phyloP scores from a whole-genome alignment of 2,888 invertebrate genomes.

The Spilosoma lubricipeda region DNA sequence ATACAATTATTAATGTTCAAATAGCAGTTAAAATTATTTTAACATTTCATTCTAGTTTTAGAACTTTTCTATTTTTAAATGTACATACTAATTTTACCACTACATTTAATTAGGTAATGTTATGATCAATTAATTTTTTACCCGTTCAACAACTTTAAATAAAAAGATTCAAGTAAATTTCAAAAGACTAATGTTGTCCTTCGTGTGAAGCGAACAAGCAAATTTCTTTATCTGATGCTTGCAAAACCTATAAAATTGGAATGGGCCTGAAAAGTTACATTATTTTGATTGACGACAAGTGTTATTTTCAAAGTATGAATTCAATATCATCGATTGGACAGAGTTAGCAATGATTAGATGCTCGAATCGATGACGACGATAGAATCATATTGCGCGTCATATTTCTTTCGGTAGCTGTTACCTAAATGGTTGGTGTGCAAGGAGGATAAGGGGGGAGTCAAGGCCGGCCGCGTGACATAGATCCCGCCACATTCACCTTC shows the following conservation, averaged over 20 bases:
- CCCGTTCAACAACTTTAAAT: background rate
- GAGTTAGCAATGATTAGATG: background rate
- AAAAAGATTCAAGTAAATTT: background rate
- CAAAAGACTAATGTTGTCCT: background rate
- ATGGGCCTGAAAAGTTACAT: background rate
- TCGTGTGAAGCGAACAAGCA: background rate
- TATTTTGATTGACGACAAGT: background rate
- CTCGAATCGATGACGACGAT: too few relatives aligned
- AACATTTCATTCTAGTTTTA: too few relatives aligned
- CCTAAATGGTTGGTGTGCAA: constrained; percentile 60
- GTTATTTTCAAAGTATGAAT: too few relatives aligned
- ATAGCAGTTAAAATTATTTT: background rate
- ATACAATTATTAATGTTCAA: background rate
- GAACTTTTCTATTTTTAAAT: background rate
- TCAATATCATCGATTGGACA: background rate
- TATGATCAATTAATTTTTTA: background rate
- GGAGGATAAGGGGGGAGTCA: constrained; percentile 78
- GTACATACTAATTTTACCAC: background rate
- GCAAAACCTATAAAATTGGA: background rate
- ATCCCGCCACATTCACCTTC: constrained; percentile 84
- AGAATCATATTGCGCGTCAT: constrained; percentile 15
- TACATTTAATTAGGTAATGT: background rate
- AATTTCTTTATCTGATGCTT: background rate
- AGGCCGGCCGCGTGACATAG: constrained; percentile 80
- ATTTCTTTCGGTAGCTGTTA: constrained; percentile 51